Evolutionary conservation across 2,113 vertebrate species (phyloP).

Genomic region (Lycocorax pyrrhopterus): DNA sequence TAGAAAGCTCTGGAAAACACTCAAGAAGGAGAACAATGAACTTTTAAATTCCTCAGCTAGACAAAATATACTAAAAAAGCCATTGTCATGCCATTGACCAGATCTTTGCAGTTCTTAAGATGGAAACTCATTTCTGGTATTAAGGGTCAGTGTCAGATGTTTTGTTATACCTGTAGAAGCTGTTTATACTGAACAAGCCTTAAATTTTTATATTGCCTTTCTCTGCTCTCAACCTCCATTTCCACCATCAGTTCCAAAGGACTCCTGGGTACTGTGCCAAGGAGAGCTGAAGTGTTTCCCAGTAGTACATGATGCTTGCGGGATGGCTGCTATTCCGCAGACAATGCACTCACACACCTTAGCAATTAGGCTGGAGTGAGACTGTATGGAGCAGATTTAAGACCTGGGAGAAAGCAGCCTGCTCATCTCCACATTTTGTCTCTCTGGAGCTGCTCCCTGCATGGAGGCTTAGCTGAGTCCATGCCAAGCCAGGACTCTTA

Average conservation of each 20-base stretch:
- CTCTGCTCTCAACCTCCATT: neutral
- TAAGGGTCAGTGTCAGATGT: neutral
- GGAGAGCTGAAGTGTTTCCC: neutral
- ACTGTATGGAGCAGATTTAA: neutral
- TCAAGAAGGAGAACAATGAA: neutral
- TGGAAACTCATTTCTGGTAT: neutral
- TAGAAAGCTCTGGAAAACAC: neutral
- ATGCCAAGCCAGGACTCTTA: neutral
- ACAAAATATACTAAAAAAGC: neutral
- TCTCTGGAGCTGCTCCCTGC: neutral
- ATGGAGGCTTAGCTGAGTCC: neutral
- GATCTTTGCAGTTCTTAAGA: neutral
- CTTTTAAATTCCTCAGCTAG: neutral
- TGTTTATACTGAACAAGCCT: neutral
- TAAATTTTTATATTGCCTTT: neutral
- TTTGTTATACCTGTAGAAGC: neutral
- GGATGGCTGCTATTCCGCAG: neutral
- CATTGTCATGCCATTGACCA: neutral
- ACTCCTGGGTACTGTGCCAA: neutral
- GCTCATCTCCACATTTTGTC: neutral
- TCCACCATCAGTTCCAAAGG: neutral
- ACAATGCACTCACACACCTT: too few species aligned
- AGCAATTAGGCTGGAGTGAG: neutral
- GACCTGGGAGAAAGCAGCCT: neutral
- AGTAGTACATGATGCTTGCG: accelerated